phyloP scores from a whole-genome alignment of 2,113 vertebrate genomes.

The Cynocephalus volans region DNA sequence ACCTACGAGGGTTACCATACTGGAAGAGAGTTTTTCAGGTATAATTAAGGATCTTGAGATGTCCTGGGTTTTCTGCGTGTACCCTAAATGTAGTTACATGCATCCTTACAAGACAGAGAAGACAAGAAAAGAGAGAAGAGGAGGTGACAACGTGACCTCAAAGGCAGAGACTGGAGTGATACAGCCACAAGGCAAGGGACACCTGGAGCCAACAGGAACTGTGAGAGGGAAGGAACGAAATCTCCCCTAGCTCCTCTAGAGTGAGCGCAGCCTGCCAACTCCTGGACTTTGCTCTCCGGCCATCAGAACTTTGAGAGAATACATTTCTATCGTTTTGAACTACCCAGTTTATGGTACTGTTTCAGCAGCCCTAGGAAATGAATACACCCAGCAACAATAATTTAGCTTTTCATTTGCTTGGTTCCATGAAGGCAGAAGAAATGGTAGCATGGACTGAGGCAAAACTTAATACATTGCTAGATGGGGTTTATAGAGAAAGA shows the following conservation, averaged over 20 bases:
- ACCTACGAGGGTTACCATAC: neutral
- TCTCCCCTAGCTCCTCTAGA: too few species aligned
- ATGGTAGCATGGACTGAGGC: neutral
- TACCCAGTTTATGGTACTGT: neutral
- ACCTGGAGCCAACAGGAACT: neutral
- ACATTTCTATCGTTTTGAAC: neutral
- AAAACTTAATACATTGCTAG: neutral
- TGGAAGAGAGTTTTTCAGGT: neutral
- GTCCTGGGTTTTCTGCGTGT: too few species aligned
- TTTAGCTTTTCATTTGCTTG: neutral
- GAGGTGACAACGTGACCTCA: neutral
- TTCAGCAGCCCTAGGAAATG: neutral
- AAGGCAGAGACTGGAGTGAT: neutral
- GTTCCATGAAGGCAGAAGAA: neutral
- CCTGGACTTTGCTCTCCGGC: neutral
- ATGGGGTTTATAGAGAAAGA: neutral
- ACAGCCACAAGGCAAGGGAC: neutral
- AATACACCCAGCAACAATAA: neutral
- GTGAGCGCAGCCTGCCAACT: rapidly evolving
- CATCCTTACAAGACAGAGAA: neutral
- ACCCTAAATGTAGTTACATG: too few species aligned
- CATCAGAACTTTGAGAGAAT: neutral
- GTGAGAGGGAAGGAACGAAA: neutral
- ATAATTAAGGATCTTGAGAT: neutral
- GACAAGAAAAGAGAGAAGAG: neutral